A percentile compares a stretch with the other conserved stretches of the same genome.
phyloP scores from a whole-genome alignment of 2,113 vertebrate species.

The Illadopsis cleaveri region DNA sequence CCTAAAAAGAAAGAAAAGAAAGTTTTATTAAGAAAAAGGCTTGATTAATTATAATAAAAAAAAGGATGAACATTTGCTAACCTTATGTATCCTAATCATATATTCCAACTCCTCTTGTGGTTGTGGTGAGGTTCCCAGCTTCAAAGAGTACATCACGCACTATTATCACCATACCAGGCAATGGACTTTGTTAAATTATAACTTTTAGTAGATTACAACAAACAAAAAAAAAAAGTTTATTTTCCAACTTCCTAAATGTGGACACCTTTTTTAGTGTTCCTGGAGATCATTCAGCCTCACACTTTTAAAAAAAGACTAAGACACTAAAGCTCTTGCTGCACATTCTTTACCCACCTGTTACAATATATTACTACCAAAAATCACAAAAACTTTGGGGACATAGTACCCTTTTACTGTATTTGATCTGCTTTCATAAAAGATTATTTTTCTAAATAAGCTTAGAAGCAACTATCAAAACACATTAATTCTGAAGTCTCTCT shows the following conservation, averaged over 20 bases:
- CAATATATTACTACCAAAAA: not conserved
- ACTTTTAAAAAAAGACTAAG: not conserved
- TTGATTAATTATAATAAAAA: not conserved
- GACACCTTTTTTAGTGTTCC: not conserved
- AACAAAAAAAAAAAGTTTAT: not conserved
- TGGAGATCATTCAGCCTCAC: not conserved
- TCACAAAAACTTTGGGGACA: not conserved
- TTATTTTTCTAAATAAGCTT: not conserved
- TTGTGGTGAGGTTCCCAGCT: not conserved
- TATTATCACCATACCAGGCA: not conserved
- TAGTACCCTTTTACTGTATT: not conserved
- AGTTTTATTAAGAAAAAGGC: not conserved
- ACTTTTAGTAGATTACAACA: not conserved
- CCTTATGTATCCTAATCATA: not conserved
- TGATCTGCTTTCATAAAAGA: not conserved
- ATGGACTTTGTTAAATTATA: not conserved
- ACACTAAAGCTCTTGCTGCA: not conserved
- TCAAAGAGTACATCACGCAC: not conserved
- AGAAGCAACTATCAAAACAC: not conserved
- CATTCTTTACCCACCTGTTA: not conserved
- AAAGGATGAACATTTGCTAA: not conserved
- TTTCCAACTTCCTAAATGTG: not conserved
- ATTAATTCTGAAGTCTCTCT: not conserved
- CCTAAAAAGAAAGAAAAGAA: slow-evolving; percentile 64
- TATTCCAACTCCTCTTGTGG: not conserved